phyloP scores from a whole-genome alignment of 2,797 vertebrate genomes.

The Nyctibius grandis region DNA sequence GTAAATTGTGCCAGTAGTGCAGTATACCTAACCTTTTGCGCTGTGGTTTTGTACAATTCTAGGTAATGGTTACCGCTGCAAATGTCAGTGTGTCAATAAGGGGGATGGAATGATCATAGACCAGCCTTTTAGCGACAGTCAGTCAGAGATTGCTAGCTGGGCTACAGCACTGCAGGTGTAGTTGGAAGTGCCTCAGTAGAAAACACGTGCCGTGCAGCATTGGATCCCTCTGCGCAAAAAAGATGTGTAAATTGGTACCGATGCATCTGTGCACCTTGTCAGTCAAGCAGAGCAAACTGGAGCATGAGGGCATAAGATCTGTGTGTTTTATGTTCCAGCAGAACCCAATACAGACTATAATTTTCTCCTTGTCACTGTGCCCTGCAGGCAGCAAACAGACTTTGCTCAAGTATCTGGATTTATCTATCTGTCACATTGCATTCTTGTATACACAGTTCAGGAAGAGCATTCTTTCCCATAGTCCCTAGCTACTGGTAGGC shows the following conservation, averaged over 20 bases:
- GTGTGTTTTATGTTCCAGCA: constrained; percentile 12
- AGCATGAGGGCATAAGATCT: constrained; percentile 3
- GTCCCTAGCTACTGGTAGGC: not conserved
- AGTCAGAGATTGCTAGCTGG: not conserved
- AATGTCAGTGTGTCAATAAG: not conserved
- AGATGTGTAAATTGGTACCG: not conserved
- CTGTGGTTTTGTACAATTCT: not conserved
- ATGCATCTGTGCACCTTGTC: not conserved
- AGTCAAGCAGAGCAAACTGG: not conserved
- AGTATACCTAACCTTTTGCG: not conserved
- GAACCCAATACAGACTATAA: constrained; percentile 12
- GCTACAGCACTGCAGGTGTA: not conserved
- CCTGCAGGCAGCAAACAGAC: constrained; percentile 12
- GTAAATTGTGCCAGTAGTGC: not conserved
- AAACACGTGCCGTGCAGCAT: not conserved
- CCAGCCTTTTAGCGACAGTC: not conserved
- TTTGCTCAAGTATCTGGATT: constrained; percentile 29
- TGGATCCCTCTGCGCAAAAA: not conserved
- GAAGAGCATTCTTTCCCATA: not conserved
- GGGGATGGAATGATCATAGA: not conserved
- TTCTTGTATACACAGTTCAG: not conserved
- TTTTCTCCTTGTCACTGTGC: constrained; percentile 37
- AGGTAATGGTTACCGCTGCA: not conserved
- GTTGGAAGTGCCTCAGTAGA: not conserved
- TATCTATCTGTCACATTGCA: not conserved